Evolutionary conservation across 2,888 invertebrate species (phyloP), one percentile per base, ranked within the genome.

Genomic region (Phytoseiulus persimilis): DNA sequence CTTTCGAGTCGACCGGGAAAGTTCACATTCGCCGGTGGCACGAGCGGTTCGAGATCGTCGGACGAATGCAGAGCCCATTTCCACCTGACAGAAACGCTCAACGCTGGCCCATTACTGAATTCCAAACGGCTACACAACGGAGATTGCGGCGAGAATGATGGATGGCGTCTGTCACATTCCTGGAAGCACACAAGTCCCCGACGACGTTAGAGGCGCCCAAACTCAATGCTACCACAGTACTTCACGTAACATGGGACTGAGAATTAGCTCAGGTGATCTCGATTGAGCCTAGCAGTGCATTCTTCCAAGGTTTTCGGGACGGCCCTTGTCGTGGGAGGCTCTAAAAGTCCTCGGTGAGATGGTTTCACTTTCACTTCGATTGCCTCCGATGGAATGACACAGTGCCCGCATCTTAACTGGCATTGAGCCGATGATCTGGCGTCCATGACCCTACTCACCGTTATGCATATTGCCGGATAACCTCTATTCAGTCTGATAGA

Each of bases 91-190:
- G 87, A 87, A 33, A 87, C n/a, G 32, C n/a, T 39, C 87, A 87
- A 32, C 32, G 45, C n/a, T 6, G 33, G 87, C 39, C 87, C 33
- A n/a, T 32, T 32, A 45, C 32, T 87, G 39, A n/a, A 33, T 45
- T 87, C 87, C n/a, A 87, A 31, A 45, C 39, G 39, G n/a, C n/a
- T 32, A 23, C 87, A 87, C 32, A 87, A 45, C 14, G 87, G 33
- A 31, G 87, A 32, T 18, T 33, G n/a, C 32, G 87, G 87, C 33
- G 87, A 33, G 87, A 5, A 87, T 39, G 32, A n/a, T 5, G 87
- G 87, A 45, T 87, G 87, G n/a, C 87, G 87, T 0, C 33, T 9
- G 45, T 87, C 87, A 33, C 87, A 87, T 87, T 87, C 87, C 87
- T 87, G 32, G 33, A 39, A 32, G 9, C 3, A 65, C 65, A 65